Evolutionary conservation across 2,888 invertebrate genomes (phyloP), one percentile per base, ranked within the genome.

Genomic region (Lepidocyrtinus sp.): DNA sequence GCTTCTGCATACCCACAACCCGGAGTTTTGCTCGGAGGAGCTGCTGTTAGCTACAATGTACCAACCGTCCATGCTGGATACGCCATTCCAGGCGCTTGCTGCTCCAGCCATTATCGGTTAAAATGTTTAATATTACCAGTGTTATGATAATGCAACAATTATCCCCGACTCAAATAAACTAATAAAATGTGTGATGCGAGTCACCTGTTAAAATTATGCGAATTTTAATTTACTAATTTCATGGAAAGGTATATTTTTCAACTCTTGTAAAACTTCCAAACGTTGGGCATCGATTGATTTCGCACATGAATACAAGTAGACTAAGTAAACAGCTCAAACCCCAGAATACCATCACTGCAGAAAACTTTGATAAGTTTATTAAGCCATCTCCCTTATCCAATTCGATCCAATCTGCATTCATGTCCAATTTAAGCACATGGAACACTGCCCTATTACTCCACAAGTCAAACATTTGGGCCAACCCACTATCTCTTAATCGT

Each of bases 371-470:
- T 12, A 36, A 36, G 12, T 36, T 12, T 12, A 36, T 12, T 12
- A 5, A 12, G 12, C 12, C 36, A 36, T 36, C 36, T 9, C 12
- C 7, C 5, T 12, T 36, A 5, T 9, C 36, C 36, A 9, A 5
- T 12, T 9, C 36, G 7, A 9, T 36, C 36, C 36, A 5, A 9
- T 36, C 36, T 36, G 12, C 36, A 5, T 12, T 5, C 36, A 36
- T 36, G 12, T 36, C 36, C 36, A 36, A 12, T 36, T 36, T 36
- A 5, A 5, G 7, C 5, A 36, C 12, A 12, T 36, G 36, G 36
- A 36, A 36, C 36, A 12, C 36, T 36, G 36, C 36, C 36, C 36
- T 36, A 36, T 12, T 36, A 36, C 26, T 25, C 70, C 70, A 70
- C 19, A 1, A 5, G 2, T 59, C 70, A 26, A 46, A 70, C 17